Percentiles rank a stretch among this genome's conserved stretches.
Evolutionary conservation across 2,113 vertebrate genomes (phyloP).

Genomic region (Upupa epops): DNA sequence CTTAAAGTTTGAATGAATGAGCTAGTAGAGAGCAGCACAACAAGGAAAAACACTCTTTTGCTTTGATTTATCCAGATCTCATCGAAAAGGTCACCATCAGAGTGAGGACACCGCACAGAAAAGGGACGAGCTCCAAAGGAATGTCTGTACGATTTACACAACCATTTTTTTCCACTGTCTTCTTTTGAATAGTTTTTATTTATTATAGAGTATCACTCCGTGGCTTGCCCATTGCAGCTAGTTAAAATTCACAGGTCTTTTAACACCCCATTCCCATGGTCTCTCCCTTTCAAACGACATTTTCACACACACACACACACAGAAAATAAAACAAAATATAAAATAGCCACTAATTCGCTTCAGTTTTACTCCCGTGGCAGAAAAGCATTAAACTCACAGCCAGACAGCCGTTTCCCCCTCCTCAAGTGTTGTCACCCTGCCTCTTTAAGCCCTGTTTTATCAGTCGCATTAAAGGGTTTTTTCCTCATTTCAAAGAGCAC

Average conservation of each 20-base stretch:
- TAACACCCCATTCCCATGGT: neutral
- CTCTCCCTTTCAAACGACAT: neutral
- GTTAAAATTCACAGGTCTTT: neutral
- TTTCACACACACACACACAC: neutral
- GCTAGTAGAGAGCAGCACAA: neutral
- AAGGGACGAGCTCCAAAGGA: neutral
- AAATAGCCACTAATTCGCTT: neutral
- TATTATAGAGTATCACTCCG: neutral
- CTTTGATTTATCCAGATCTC: slow-evolving; percentile 1
- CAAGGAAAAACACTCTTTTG: neutral
- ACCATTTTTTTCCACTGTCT: neutral
- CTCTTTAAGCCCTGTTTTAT: slow-evolving; percentile 40
- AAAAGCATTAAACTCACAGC: slow-evolving; percentile 37
- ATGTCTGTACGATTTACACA: neutral
- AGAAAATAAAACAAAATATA: neutral
- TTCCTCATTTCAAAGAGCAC: slow-evolving; percentile 50
- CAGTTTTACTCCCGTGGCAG: neutral
- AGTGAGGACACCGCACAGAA: neutral
- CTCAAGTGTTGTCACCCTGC: neutral
- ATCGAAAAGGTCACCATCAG: slow-evolving; percentile 5
- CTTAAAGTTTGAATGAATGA: neutral
- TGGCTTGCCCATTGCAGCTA: neutral
- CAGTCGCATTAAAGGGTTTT: neutral
- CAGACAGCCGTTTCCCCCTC: neutral
- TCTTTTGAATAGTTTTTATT: slow-evolving; percentile 3